These are phyloP conservation scores for Argynnis bischoffii DNA, from an alignment of 2,888 invertebrate genomes.

Conservation along the genomic window DNA sequence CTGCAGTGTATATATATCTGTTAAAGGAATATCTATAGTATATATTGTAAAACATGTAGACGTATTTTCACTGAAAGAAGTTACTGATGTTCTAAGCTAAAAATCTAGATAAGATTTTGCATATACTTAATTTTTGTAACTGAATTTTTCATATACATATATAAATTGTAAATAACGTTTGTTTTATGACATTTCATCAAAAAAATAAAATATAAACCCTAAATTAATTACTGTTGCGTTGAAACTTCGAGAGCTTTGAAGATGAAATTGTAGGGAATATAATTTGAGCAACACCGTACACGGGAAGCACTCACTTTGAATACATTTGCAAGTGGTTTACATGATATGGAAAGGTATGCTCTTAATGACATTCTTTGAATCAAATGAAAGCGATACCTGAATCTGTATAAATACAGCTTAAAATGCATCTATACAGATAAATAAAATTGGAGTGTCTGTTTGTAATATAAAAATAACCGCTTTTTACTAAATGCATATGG, in stretches of 20 bases:
- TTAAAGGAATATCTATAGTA: too few species aligned
- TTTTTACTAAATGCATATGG: too few species aligned
- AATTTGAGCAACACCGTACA: constrained; percentile 60
- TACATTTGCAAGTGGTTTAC: constrained; percentile 74
- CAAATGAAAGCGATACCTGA: constrained; percentile 44
- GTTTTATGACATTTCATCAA: constrained; percentile 36
- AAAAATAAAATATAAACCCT: constrained; percentile 8
- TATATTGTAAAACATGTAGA: not conserved
- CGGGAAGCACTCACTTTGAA: constrained; percentile 67
- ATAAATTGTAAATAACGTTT: constrained; percentile 30
- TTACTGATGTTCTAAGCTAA: too few species aligned
- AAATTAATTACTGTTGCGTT: not conserved
- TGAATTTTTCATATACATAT: not conserved
- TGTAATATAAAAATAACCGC: too few species aligned
- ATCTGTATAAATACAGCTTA: not conserved
- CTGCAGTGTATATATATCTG: too few species aligned
- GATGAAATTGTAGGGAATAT: constrained; percentile 59
- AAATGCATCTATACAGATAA: too few species aligned
- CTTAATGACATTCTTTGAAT: constrained; percentile 67
- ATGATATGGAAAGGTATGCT: constrained; percentile 64
- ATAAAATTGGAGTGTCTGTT: too few species aligned
- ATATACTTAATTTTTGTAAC: constrained; percentile 1
- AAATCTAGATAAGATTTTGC: not conserved
- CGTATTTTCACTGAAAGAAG: not conserved
- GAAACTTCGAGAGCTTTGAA: constrained; percentile 19